Evolutionary conservation across 2,888 invertebrate genomes (phyloP).

Genomic region (Zaprionus lineosus): DNA sequence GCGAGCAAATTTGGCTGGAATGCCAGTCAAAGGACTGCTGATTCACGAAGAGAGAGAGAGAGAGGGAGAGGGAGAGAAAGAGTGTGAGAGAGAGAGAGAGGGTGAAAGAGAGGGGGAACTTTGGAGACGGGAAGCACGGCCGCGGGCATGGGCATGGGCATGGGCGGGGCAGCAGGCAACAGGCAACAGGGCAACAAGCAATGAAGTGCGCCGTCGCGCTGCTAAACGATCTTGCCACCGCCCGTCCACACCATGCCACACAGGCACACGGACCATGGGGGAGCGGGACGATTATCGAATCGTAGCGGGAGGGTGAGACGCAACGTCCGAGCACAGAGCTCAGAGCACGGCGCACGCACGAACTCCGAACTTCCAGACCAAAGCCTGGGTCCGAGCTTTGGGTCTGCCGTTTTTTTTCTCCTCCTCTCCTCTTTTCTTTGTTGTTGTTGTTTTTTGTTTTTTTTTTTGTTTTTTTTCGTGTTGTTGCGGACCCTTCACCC

Average conservation of each 20-base stretch:
- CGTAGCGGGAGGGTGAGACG: too few species aligned
- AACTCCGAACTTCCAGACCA: constrained; percentile 60
- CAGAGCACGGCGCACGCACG: constrained; percentile 59
- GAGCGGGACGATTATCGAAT: not conserved
- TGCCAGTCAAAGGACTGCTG: too few species aligned
- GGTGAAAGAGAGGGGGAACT: constrained; percentile 3
- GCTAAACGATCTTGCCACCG: constrained; percentile 78
- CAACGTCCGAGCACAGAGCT: not conserved
- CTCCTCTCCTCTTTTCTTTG: too few species aligned
- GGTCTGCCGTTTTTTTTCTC: too few species aligned
- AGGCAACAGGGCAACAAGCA: constrained; percentile 40
- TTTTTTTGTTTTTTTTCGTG: too few species aligned
- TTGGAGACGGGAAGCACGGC: too few species aligned
- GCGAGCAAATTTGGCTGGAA: constrained; percentile 77
- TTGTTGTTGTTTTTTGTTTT: too few species aligned
- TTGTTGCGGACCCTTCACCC: constrained; percentile 49
- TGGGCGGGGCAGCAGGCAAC: constrained; percentile 8
- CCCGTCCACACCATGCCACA: constrained; percentile 78
- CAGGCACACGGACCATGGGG: constrained; percentile 39
- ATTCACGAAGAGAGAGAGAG: constrained; percentile 10
- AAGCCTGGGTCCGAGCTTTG: not conserved
- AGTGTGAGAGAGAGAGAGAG: constrained; percentile 1
- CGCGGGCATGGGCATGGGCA: not conserved
- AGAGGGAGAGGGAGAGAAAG: constrained; percentile 12
- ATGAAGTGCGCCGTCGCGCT: constrained; percentile 75